Conservation (phyloP, 2,113 vertebrate genomes). For the Ceyx melanurus region DNA sequence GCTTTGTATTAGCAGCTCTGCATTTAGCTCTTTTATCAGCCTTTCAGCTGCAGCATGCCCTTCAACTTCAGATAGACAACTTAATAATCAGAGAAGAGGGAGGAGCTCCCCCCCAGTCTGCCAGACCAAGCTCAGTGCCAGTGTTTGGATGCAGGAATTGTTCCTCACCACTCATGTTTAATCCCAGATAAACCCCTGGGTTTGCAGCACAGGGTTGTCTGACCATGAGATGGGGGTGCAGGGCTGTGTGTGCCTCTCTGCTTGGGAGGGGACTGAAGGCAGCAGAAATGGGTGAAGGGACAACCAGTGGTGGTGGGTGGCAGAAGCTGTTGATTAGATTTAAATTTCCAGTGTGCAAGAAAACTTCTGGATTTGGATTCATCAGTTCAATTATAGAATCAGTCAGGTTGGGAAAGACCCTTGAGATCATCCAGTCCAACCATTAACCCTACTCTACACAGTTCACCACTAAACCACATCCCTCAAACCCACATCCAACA, state of each 20-base stretch:
- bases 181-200: background rate
- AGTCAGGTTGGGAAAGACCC: too few relatives aligned
- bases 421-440: too few relatives aligned
- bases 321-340: background rate
- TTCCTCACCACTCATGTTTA: background rate
- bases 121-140: background rate
- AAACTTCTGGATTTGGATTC: background rate
- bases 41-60: conserved; percentile 16
- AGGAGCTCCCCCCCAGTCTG: rapidly evolving
- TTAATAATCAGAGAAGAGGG: background rate
- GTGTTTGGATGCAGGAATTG: background rate
- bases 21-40: conserved; percentile 53
- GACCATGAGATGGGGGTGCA: rapidly evolving
- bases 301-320: background rate
- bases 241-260: background rate
- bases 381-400: background rate
- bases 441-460: too few relatives aligned
- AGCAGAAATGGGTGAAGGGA: background rate
- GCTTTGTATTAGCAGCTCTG: conserved; percentile 31
- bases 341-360: background rate
- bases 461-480: too few relatives aligned
- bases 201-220: rapidly evolving
- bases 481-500: too few relatives aligned
- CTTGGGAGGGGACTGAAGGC: background rate
- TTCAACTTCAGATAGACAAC: background rate